Base-by-base conservation (phyloP, 2,113 vertebrate species). In the Chelonoidis abingdonii region DNA sequence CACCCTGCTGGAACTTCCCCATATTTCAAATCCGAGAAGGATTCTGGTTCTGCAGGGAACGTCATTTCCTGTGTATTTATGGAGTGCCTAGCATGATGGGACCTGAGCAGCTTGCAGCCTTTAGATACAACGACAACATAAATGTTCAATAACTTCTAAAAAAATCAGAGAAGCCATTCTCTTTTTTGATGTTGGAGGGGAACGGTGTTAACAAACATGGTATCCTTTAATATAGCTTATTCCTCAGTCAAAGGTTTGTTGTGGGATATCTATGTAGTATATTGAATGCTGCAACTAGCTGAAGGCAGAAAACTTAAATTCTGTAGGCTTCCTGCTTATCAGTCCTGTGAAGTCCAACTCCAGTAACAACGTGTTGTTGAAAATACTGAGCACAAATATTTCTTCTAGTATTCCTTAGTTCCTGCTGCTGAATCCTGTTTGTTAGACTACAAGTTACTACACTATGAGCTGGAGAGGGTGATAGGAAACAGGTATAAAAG, bases 231-330 rank as follows among this genome's bases (percentile, higher is more conserved):
- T 75, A 87, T 57, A 83, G 38, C 44, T 65, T 44, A n/a, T 53
- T 9, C 25, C 38, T 83, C 27, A 65, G 35, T 92, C 38, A 91
- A 82, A 87, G 80, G 49, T 3, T n/a, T 13, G 22, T 62, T 80
- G 17, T 1, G 59, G 29, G 14, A 8, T 88, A 80, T 65, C 41
- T 84, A 24, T 62, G 83, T 3, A 79, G 38, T 14, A 4, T 38
- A 31, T 50, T 2, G 2, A 72, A 17, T 14, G 35, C 3, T 85
- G 3, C 44, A 72, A 83, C 6, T 9, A 3, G 6, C 10, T 11
- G 75, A 4, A n/a, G 7, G 38, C 3, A 35, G 0, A 0, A 52
- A 72, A 81, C 11, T 57, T 29, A 16, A 2, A 2, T 44, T 19
- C 41, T 75, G 19, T 21, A 75, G 35, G 8, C 38, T 38, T 75